These are phyloP conservation scores for Hystrix cristata DNA, from an alignment of 2,113 vertebrate species.

Conservation along the genomic window DNA sequence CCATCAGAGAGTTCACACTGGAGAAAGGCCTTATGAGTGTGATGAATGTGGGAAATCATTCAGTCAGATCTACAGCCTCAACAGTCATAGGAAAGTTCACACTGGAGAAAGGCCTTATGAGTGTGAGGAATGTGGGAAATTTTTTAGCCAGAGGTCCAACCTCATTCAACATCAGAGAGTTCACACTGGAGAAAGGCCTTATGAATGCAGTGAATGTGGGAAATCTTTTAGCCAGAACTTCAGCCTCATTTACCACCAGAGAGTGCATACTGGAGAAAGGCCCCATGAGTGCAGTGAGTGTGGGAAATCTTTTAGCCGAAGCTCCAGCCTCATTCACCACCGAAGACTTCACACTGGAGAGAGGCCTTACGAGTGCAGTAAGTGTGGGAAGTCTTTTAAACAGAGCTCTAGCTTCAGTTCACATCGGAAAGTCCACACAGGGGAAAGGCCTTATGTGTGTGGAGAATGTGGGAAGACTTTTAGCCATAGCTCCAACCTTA, in stretches of 20 bases:
- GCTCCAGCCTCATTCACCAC: slow-evolving; percentile 67
- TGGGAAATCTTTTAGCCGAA: slow-evolving; percentile 69
- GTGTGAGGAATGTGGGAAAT: slow-evolving; percentile 68
- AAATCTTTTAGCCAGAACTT: slow-evolving; percentile 72
- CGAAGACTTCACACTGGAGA: slow-evolving; percentile 74
- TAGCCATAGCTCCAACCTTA: slow-evolving; percentile 76
- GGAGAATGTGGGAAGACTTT: slow-evolving; percentile 77
- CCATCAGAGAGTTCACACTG: slow-evolving; percentile 71
- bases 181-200: slow-evolving; percentile 70
- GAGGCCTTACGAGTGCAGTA: slow-evolving; percentile 70
- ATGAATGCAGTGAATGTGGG: slow-evolving; percentile 66
- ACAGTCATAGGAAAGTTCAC: slow-evolving; percentile 72
- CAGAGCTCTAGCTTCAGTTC: slow-evolving; percentile 73
- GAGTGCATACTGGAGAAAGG: slow-evolving; percentile 71
- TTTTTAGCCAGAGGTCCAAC: slow-evolving; percentile 69
- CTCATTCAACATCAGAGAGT: slow-evolving; percentile 71
- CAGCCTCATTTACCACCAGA: slow-evolving; percentile 65
- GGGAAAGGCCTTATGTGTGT: slow-evolving; percentile 73
- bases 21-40: slow-evolving; percentile 65
- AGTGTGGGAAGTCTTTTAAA: slow-evolving; percentile 68
- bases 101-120: slow-evolving; percentile 72
- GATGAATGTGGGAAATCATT: slow-evolving; percentile 67
- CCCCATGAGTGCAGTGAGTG: slow-evolving; percentile 65
- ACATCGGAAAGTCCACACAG: slow-evolving; percentile 72
- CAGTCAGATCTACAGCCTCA: slow-evolving; percentile 64